Percentiles rank a stretch among this genome's conserved stretches.
These are phyloP conservation scores for Cottoperca gobio DNA, from an alignment of 2,797 vertebrate genomes.

Conservation along the genomic window DNA sequence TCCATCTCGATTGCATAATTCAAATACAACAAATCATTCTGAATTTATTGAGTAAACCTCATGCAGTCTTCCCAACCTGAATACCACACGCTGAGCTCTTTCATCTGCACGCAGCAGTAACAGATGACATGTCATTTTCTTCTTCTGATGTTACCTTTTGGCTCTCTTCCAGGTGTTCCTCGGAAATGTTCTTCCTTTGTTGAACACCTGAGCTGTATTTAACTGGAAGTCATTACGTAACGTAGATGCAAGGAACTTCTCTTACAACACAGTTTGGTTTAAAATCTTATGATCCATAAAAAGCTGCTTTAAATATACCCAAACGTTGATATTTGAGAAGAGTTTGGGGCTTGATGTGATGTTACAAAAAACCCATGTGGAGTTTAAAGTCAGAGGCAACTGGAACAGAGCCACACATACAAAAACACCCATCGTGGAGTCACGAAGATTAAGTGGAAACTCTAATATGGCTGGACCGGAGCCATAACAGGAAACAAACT, in stretches of 20 bases:
- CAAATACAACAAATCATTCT: background rate
- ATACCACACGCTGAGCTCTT: background rate
- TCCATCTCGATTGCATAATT: background rate
- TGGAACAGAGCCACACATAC: too few species aligned
- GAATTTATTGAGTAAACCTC: background rate
- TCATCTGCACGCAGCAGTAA: conserved; percentile 3
- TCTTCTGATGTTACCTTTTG: background rate
- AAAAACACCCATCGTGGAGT: too few species aligned
- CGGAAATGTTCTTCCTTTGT: background rate
- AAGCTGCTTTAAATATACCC: background rate
- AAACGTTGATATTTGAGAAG: background rate
- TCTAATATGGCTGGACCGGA: background rate
- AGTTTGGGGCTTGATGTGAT: background rate
- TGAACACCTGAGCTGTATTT: background rate
- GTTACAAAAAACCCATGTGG: too few species aligned
- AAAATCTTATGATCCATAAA: too few species aligned
- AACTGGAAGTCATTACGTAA: background rate
- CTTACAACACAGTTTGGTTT: background rate
- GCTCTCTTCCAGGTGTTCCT: conserved; percentile 38
- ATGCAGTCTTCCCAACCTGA: background rate
- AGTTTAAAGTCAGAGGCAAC: too few species aligned
- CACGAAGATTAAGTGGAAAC: too few species aligned
- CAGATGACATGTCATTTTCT: conserved; percentile 1
- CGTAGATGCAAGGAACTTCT: background rate
- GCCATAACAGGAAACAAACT: background rate